Base-by-base conservation (phyloP, 1,140 invertebrate genomes). In the Drosophila busckii region DNA sequence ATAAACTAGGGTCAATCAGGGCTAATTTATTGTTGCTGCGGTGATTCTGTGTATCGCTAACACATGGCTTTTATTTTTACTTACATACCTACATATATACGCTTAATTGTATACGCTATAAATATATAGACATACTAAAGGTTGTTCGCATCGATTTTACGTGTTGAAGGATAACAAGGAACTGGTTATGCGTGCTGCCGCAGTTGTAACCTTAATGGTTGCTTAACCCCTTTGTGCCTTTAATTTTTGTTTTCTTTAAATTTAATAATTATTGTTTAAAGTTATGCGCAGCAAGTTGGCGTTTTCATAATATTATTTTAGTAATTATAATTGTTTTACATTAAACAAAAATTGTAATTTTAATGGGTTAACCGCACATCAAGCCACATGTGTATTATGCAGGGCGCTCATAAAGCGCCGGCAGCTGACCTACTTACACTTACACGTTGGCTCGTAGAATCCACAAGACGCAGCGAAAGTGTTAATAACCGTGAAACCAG, bases 401-500 rank as follows among this genome's bases (percentile, higher is more conserved):
- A 31, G 44, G 49, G 53, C 31, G 37, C 23, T 12, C 28, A 50
- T 34, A 25, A 60, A 53, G 28, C 23, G 42, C 26, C 19, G 40
- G 40, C 63, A 46, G 59, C 20, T 80, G 73, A 80, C 73, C 73
- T 82, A 80, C n/a, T n/a, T n/a, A n/a, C n/a, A n/a, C n/a, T n/a
- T n/a, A n/a, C 63, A 82, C 82, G 44, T 50, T 8, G 50, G 9
- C 35, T 35, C 59, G 68, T 61, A 82, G 75, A 82, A 83, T 75
- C 46, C 42, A 35, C 37, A 38, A 35, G 46, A 34, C 38, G 58
- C 58, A 83, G 61, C 76, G 76, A 82, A 82, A 82, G 76, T 82
- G 75, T 82, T 82, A 75, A 66, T 66, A 82, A 70, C 76, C 70
- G 45, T 35, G 16, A 82, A 82, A 82, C 76, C 61, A 22, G 76